phyloP scores from a whole-genome alignment of 2,113 vertebrate genomes.

The Pseudopipra pipra region DNA sequence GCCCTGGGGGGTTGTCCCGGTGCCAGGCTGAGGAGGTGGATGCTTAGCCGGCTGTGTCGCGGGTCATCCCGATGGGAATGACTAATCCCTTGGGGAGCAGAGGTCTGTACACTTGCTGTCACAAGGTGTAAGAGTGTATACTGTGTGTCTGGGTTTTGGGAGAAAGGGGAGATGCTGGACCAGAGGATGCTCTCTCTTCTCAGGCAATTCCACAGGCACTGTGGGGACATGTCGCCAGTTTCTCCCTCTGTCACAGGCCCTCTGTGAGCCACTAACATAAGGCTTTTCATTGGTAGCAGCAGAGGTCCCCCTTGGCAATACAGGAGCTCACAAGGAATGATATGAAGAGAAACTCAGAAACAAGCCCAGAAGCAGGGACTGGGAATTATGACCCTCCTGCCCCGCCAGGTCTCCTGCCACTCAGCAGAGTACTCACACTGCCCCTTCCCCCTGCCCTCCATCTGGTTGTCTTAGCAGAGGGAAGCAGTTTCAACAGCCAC shows the following conservation, averaged over 20 bases:
- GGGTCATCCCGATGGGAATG: not conserved
- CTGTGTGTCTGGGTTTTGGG: not conserved
- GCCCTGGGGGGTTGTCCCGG: not conserved
- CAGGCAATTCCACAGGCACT: not conserved
- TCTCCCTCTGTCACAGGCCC: not conserved
- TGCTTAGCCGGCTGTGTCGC: too few relatives aligned
- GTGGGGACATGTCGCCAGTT: not conserved
- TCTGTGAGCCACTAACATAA: rapidly evolving
- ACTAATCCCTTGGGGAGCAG: not conserved
- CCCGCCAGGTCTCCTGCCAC: rapidly evolving
- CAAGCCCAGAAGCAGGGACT: not conserved
- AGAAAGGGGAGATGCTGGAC: not conserved
- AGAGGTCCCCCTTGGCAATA: not conserved
- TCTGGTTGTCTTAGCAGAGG: not conserved
- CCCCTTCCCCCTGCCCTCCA: not conserved
- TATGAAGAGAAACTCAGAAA: not conserved
- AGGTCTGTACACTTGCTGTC: not conserved
- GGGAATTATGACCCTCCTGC: not conserved
- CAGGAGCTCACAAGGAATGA: not conserved
- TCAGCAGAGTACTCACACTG: rapidly evolving
- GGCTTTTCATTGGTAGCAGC: rapidly evolving
- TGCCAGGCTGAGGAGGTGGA: not conserved
- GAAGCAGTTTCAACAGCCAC: not conserved
- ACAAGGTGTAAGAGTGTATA: too few relatives aligned
- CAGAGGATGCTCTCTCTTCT: not conserved